These are phyloP conservation scores for Synodontis membranacea DNA, from an alignment of 2,113 vertebrate species.

Conservation along the genomic window DNA sequence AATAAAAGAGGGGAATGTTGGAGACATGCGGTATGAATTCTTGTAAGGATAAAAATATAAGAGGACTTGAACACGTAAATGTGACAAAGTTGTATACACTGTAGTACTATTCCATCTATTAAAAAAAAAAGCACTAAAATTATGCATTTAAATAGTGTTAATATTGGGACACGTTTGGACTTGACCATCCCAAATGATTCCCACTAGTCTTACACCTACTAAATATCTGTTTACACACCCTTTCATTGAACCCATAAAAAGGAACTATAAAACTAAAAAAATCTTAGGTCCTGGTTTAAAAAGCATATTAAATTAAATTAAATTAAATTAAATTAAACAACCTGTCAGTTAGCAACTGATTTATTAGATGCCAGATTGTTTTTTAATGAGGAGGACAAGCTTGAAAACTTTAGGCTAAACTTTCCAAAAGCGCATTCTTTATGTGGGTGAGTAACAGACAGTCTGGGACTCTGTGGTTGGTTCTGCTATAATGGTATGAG, in stretches of 20 bases:
- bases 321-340: too few species aligned
- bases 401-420: neutral
- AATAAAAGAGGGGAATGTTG: neutral
- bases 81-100: neutral
- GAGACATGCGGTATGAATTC: neutral
- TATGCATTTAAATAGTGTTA: neutral
- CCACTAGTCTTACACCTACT: neutral
- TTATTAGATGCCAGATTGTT: neutral
- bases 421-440: constrained; percentile 29
- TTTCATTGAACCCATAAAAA: neutral
- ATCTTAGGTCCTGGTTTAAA: neutral
- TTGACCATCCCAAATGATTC: neutral
- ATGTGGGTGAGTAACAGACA: constrained; percentile 45
- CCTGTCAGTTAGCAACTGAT: neutral
- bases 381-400: neutral
- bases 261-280: constrained; percentile 4
- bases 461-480: constrained; percentile 42
- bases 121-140: neutral
- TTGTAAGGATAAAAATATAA: neutral
- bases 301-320: too few species aligned
- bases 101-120: neutral
- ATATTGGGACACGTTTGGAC: neutral
- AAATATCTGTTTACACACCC: neutral
- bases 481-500: constrained; percentile 30
- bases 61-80: neutral